Evolutionary conservation across 2,888 invertebrate species (phyloP), one percentile per base, ranked within the genome.

Genomic region (Coenonympha glycerion): DNA sequence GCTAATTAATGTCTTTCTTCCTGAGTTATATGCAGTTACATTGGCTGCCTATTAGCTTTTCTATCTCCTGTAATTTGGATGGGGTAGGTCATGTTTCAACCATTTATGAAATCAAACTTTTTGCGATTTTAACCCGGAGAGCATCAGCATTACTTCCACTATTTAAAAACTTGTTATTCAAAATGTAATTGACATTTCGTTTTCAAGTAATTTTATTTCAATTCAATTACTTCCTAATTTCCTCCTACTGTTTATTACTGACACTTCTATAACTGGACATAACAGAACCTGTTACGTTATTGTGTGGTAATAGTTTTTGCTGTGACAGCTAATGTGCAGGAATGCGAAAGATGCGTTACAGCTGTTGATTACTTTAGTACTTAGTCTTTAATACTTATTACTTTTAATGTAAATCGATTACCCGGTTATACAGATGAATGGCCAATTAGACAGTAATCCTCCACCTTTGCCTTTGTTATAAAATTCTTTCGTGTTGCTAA

Each of bases 231-330:
- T 6, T 6, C n/a, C 4, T 1, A 36, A 36, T 11, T 19, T 36
- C 36, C 19, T 33, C 13, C 11, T 11, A 9, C 11, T 15, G 9
- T 21, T 34, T 34, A 44, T 30, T 47, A 28, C 44, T 19, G 40
- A 24, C 52, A 56, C 54, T 64, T 65, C 57, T 64, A 57, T 63
- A 66, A 71, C 64, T 63, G 62, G 60, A 64, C 61, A 65, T 65
- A 64, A 64, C 63, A 66, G 68, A 63, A 68, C 34, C 45, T 45
- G 45, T 34, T 24, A 33, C 13, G 44, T 22, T 2, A 28, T 22
- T 26, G 34, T 45, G 62, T 59, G 62, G 66, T 68, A 69, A 73
- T 52, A 57, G 69, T 81, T 82, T 80, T 82, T 83, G 72, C 55
- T 49, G 58, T 56, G 65, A 64, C 59, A 65, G 59, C 61, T 64